Conservation (phyloP, 2,113 vertebrate species). For the Microcebus ravelobensis region DNA sequence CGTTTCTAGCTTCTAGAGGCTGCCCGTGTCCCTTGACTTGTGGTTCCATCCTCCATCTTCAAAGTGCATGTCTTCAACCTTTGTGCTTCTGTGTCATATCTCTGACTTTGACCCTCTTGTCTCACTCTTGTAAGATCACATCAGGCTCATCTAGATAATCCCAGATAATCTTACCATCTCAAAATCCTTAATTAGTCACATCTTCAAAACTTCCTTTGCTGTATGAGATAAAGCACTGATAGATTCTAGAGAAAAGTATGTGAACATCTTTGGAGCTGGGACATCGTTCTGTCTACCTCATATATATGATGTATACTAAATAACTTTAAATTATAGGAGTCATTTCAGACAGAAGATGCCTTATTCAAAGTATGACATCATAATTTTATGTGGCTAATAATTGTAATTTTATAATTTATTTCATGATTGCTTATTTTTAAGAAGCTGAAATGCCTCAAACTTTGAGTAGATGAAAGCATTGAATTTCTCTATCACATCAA, state of each 20-base stretch:
- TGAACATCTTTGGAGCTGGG: background rate
- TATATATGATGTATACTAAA: background rate
- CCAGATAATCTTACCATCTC: background rate
- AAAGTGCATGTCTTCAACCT: background rate
- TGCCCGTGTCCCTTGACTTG: background rate
- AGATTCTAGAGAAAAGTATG: background rate
- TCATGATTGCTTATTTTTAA: background rate
- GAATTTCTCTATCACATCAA: background rate
- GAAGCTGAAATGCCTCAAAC: background rate
- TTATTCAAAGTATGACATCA: background rate
- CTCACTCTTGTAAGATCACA: background rate
- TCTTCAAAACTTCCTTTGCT: background rate
- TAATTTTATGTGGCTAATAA: background rate
- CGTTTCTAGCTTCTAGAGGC: background rate
- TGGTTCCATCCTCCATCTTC: background rate
- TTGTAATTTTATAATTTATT: background rate
- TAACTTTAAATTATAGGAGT: background rate
- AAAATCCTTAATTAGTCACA: background rate
- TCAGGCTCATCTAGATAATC: background rate
- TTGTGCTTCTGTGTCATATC: background rate
- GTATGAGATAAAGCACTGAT: background rate
- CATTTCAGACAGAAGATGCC: background rate
- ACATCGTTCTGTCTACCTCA: background rate
- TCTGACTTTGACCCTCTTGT: background rate
- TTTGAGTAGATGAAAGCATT: background rate